Evolutionary conservation across 2,888 invertebrate genomes (phyloP).

Genomic region (Pristionchus maxplancki): DNA sequence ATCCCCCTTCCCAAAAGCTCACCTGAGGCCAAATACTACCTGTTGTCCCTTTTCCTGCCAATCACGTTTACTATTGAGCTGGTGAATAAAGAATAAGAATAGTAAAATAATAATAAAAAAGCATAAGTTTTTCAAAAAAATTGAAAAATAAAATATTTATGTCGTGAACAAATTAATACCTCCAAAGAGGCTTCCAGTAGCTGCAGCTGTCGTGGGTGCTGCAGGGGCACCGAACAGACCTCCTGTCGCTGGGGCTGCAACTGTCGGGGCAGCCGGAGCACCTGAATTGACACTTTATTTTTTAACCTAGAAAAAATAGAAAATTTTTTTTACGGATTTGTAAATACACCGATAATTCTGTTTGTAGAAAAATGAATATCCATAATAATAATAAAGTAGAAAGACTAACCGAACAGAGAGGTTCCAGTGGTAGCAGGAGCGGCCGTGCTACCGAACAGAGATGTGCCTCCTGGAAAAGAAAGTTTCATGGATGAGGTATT

Average conservation of each 20-base stretch:
- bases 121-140: too few relatives aligned
- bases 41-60: too few relatives aligned
- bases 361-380: background rate
- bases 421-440: slow-evolving; percentile 35
- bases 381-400: background rate
- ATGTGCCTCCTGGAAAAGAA: background rate
- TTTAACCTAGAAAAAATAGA: too few relatives aligned
- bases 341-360: background rate
- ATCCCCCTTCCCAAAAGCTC: too few relatives aligned
- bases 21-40: too few relatives aligned
- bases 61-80: too few relatives aligned
- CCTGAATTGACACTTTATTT: background rate
- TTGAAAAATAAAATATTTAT: background rate
- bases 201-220: slow-evolving; percentile 14
- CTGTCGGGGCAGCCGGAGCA: background rate
- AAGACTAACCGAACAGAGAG: slow-evolving; percentile 5
- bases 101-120: background rate
- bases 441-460: slow-evolving; percentile 2
- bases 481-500: background rate
- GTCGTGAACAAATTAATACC: too few relatives aligned
- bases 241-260: background rate
- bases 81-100: too few relatives aligned
- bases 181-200: background rate
- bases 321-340: too few relatives aligned
- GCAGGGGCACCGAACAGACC: slow-evolving; percentile 33